Evolutionary conservation across 2,888 invertebrate genomes (phyloP).

Genomic region (Cetonia aurata): DNA sequence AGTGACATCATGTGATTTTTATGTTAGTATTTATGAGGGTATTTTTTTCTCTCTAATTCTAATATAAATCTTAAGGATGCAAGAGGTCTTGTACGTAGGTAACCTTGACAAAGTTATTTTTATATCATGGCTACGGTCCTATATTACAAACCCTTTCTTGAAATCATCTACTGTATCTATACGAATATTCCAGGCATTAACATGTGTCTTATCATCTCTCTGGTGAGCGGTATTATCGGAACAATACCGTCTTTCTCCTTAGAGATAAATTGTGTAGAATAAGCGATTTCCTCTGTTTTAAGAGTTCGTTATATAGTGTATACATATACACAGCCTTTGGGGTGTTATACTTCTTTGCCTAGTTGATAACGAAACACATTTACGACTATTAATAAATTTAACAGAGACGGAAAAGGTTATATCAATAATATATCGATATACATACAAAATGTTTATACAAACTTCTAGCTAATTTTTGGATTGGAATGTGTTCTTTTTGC

Average conservation of each 20-base stretch:
- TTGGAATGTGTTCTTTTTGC: too few relatives aligned
- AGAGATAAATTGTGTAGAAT: conserved; percentile 22
- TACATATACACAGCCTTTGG: background rate
- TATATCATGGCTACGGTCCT: conserved; percentile 14
- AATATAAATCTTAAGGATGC: too few relatives aligned
- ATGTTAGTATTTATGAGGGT: too few relatives aligned
- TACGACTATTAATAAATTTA: conserved; percentile 31
- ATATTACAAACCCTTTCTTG: conserved; percentile 8
- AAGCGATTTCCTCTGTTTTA: background rate
- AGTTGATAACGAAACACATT: background rate
- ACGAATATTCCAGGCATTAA: background rate
- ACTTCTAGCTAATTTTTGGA: too few relatives aligned
- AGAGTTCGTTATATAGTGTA: conserved; percentile 1
- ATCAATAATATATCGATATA: background rate
- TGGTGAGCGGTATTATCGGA: conserved; percentile 21
- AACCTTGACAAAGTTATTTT: conserved; percentile 33
- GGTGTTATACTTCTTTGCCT: background rate
- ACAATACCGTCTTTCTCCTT: conserved; percentile 23
- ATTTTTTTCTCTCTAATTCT: too few relatives aligned
- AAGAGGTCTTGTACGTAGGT: background rate
- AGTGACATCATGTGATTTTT: too few relatives aligned
- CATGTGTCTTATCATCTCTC: conserved; percentile 13
- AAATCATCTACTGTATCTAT: too few relatives aligned
- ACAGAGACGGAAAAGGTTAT: conserved; percentile 1
- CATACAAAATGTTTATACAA: background rate